Conservation (phyloP, 2,113 vertebrate species). For the Nothoprocta perdicaria region DNA sequence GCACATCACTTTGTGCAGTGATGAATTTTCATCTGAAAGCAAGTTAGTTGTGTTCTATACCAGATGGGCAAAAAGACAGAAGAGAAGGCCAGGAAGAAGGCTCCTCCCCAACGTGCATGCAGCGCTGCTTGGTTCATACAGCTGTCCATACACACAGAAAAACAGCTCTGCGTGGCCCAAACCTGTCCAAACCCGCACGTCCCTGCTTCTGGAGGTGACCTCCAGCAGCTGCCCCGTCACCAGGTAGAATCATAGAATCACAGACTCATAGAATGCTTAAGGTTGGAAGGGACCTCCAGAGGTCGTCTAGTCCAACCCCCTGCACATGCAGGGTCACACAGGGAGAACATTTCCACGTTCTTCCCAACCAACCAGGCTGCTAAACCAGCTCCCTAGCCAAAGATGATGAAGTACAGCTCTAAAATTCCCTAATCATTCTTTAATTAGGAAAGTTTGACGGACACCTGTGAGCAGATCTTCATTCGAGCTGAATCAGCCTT, state of each 20-base stretch:
- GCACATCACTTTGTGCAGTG: neutral
- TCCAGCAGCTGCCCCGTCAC: fast-evolving
- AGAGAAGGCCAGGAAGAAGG: neutral
- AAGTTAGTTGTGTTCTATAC: neutral
- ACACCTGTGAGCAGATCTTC: constrained; percentile 6
- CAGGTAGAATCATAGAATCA: neutral
- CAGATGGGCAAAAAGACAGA: neutral
- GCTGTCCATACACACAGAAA: neutral
- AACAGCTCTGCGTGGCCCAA: neutral
- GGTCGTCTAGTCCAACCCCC: too few species aligned
- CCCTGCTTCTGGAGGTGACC: neutral
- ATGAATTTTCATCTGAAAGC: neutral
- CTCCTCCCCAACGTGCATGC: neutral
- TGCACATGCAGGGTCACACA: too few species aligned
- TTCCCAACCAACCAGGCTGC: neutral
- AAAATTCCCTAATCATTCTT: constrained; percentile 10
- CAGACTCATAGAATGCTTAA: too few species aligned
- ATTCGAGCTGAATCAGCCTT: neutral
- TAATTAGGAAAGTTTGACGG: constrained; percentile 6
- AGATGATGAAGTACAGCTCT: neutral
- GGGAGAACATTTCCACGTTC: neutral
- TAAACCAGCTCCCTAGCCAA: neutral
- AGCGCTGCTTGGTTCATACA: neutral
- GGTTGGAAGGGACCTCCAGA: too few species aligned
- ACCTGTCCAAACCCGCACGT: too few species aligned